Conservation (phyloP, 2,888 invertebrate genomes). For the Rhagophthalmus giganteus region DNA sequence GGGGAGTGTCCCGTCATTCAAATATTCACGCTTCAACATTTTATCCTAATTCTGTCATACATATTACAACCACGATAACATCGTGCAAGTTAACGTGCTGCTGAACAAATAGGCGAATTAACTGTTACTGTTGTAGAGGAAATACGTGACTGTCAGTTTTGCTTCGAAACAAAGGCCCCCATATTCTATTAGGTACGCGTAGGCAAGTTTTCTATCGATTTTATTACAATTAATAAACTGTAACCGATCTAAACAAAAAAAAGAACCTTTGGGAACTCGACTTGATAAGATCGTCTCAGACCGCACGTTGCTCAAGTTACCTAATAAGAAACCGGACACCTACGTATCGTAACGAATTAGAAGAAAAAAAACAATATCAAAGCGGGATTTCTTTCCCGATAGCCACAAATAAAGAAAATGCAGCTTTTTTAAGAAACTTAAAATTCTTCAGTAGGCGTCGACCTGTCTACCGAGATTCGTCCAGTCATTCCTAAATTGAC, state of each 20-base stretch:
- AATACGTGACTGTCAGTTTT: too few species aligned
- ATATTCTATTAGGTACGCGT: neutral
- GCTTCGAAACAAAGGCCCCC: too few species aligned
- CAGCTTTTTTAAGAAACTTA: neutral
- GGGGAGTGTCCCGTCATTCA: too few species aligned
- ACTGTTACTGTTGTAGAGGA: too few species aligned
- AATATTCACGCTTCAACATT: too few species aligned
- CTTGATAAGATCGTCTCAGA: constrained; percentile 13
- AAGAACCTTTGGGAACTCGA: constrained; percentile 16
- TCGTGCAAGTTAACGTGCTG: too few species aligned
- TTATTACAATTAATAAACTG: neutral
- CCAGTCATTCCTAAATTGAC: neutral
- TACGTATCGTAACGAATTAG: too few species aligned
- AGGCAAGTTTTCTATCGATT: neutral
- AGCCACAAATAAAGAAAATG: too few species aligned
- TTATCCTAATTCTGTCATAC: too few species aligned
- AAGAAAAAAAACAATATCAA: constrained; percentile 11
- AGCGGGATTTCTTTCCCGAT: too few species aligned
- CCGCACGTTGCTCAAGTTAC: constrained; percentile 22
- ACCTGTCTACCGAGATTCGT: constrained; percentile 4
- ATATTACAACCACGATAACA: too few species aligned
- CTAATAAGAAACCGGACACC: constrained; percentile 17
- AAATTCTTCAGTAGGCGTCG: constrained; percentile 3
- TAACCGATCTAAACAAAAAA: constrained; percentile 1
- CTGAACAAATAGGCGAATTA: too few species aligned